Evolutionary conservation across 2,797 vertebrate species (phyloP).

Genomic region (Tenualosa thibaudeaui): DNA sequence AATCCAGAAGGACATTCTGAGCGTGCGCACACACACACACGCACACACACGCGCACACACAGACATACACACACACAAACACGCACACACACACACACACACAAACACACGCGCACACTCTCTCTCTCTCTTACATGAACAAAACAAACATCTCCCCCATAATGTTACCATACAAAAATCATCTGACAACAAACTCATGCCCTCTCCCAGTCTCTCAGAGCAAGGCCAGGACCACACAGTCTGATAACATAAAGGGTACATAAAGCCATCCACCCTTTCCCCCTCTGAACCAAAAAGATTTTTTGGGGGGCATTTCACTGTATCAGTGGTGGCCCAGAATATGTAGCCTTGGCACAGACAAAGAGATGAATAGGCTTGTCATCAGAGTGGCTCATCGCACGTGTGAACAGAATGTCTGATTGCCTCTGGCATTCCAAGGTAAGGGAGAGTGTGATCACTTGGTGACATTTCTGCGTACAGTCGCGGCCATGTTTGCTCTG

Average conservation of each 20-base stretch:
- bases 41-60: not conserved
- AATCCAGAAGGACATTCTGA: slow-evolving; percentile 31
- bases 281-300: not conserved
- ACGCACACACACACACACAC: not conserved
- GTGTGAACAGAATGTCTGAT: not conserved
- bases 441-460: not conserved
- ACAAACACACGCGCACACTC: not conserved
- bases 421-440: not conserved
- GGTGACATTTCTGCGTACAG: not conserved
- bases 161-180: not conserved
- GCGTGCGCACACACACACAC: not conserved
- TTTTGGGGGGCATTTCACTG: not conserved
- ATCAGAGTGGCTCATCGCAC: not conserved
- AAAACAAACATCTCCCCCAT: not conserved
- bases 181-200: not conserved
- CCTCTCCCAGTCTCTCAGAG: not conserved
- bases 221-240: not conserved
- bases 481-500: not conserved
- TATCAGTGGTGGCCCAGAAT: not conserved
- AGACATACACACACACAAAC: not conserved
- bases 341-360: not conserved
- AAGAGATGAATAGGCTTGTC: slow-evolving; percentile 9
- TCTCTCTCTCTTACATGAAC: not conserved
- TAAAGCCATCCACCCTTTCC: not conserved
- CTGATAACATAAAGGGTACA: not conserved